Evolutionary conservation across 2,113 vertebrate species (phyloP), one percentile per base, ranked within the genome.

Genomic region (Rhegmatorhina hoffmannsi): DNA sequence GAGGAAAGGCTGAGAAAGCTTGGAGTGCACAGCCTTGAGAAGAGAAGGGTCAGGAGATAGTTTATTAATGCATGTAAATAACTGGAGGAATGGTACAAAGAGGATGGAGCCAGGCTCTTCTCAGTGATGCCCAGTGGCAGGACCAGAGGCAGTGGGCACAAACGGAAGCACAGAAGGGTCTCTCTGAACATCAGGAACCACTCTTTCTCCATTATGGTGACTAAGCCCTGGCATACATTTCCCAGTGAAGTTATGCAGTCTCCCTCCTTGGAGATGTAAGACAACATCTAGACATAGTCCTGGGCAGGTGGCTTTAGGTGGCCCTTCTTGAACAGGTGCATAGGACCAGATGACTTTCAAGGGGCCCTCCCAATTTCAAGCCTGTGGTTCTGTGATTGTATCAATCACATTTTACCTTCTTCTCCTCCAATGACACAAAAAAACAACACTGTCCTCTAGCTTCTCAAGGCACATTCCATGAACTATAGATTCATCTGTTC

Each of bases 251-350:
- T 13, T 33, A 20, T 36, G 9, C 38, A 59, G 58, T 59, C 21
- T 84, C 11, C 17, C 9, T 81, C 9, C 34, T 64, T 36, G 7
- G 23, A 80, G 38, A n/a, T 46, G n/a, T 3, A 46, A 66, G 62
- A 52, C 14, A 44, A 0, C 0, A 21, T 20, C 16, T 72, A 23
- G 19, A 80, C 9, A 28, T 0, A 1, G 20, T 28, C 43, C 13
- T n/a, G 12, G 6, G 7, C 2, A 74, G 46, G 4, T 3, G 5
- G 10, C 2, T 59, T 10, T 44, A 63, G 20, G 13, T 26, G 58
- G 4, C 2, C 12, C 23, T 36, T 40, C 38, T 60, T 52, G 26
- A 86, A 26, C 36, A 82, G 24, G 10, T 6, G 6, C 2, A 1
- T 34, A 34, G 17, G 56, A 55, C 17, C 15, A 50, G 34, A 19